phyloP scores from a whole-genome alignment of 2,113 vertebrate genomes.

The Narcine bancroftii region DNA sequence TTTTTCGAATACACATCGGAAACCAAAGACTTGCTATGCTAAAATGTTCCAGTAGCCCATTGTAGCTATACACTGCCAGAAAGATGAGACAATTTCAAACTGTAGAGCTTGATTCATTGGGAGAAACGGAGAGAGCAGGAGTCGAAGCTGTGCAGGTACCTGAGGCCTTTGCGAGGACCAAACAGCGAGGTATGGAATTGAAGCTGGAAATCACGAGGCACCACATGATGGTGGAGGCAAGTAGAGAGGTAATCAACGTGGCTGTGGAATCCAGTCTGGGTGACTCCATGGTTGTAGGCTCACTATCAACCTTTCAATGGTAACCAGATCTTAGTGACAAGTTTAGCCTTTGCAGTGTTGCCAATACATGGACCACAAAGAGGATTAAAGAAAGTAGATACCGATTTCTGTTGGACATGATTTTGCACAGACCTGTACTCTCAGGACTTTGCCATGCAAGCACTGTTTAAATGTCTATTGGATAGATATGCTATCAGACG shows the following conservation, averaged over 20 bases:
- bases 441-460: background rate
- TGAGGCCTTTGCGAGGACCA: too few species aligned
- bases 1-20: background rate
- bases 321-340: background rate
- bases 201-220: too few species aligned
- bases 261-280: too few species aligned
- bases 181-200: too few species aligned
- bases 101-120: too few species aligned
- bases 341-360: background rate
- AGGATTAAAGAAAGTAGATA: background rate
- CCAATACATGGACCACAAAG: background rate
- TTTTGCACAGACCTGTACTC: background rate
- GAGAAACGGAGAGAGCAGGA: too few species aligned
- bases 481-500: constrained; percentile 7
- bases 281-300: too few species aligned
- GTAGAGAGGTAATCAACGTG: too few species aligned
- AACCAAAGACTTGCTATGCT: background rate
- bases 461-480: background rate
- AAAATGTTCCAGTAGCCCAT: background rate
- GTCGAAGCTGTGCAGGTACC: too few species aligned
- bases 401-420: background rate
- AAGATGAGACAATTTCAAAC: background rate
- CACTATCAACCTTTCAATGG: background rate
- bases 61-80: background rate
- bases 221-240: too few species aligned